A percentile compares a stretch with the other conserved stretches of the same genome.
Conservation (phyloP, 92 coral and sea anemone species). For the Phenganax subtilis region DNA sequence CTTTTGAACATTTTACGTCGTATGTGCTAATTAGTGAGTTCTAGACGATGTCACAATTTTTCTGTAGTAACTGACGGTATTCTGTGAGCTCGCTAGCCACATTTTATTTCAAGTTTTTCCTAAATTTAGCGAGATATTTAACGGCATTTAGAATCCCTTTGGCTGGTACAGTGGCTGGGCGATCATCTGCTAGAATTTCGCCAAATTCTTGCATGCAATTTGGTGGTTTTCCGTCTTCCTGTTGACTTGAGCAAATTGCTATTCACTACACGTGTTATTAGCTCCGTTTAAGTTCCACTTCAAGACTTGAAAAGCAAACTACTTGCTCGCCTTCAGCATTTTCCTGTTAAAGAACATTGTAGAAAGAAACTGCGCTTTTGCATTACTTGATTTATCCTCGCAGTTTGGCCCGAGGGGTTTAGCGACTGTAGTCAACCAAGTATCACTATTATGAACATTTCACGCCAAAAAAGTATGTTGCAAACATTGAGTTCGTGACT, state of each 20-base stretch:
- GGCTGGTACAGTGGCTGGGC: slow-evolving; percentile 4
- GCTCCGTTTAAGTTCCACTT: background rate
- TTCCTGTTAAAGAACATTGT: no score
- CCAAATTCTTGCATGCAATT: slow-evolving; percentile 17
- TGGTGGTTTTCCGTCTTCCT: slow-evolving; percentile 34
- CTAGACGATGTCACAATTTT: background rate
- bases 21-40: slow-evolving; percentile 35
- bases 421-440: no score
- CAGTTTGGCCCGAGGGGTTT: no score
- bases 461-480: no score
- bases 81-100: background rate
- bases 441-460: no score
- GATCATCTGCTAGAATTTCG: background rate
- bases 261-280: slow-evolving; percentile 21
- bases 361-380: no score
- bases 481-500: background rate
- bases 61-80: slow-evolving; percentile 2
- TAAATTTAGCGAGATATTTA: background rate
- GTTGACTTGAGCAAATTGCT: slow-evolving; percentile 6
- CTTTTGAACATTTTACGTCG: slow-evolving; percentile 22
- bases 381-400: no score
- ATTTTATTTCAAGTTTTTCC: background rate
- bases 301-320: background rate
- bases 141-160: background rate
- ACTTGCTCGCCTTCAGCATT: background rate